phyloP scores from a whole-genome alignment of 2,113 vertebrate genomes.

The Myotis davidii region DNA sequence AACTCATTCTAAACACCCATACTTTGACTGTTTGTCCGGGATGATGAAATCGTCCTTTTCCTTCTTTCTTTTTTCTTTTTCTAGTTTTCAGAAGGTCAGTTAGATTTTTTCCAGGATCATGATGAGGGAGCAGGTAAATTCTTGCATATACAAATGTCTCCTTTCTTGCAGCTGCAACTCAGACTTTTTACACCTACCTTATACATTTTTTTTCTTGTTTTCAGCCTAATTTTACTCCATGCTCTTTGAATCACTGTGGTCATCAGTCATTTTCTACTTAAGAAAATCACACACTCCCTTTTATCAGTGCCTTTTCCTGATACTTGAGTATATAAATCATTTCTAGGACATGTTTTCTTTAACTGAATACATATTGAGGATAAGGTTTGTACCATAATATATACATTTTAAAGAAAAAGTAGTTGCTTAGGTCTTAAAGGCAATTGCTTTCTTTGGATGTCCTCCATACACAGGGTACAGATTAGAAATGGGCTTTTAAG shows the following conservation, averaged over 20 bases:
- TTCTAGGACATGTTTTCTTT: background rate
- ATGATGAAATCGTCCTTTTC: background rate
- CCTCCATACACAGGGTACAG: background rate
- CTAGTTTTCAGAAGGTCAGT: background rate
- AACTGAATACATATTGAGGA: background rate
- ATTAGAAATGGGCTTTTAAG: background rate
- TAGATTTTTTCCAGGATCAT: background rate
- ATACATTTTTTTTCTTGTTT: background rate
- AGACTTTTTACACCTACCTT: background rate
- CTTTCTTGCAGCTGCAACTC: background rate
- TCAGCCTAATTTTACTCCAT: background rate
- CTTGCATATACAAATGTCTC: background rate
- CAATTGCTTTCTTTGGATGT: constrained; percentile 16
- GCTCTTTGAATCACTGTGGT: background rate
- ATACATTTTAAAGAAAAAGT: constrained; percentile 1
- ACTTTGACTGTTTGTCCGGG: background rate
- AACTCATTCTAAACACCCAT: background rate
- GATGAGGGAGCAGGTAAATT: background rate
- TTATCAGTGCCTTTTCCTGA: background rate
- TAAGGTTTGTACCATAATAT: background rate
- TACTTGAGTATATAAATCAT: background rate
- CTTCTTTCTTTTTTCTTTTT: background rate
- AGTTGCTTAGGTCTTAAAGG: background rate
- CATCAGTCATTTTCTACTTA: background rate
- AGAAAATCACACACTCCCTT: background rate